Percentiles rank a stretch among this genome's conserved stretches.
phyloP scores from a whole-genome alignment of 2,888 invertebrate genomes.

The Chymomyza amoena region DNA sequence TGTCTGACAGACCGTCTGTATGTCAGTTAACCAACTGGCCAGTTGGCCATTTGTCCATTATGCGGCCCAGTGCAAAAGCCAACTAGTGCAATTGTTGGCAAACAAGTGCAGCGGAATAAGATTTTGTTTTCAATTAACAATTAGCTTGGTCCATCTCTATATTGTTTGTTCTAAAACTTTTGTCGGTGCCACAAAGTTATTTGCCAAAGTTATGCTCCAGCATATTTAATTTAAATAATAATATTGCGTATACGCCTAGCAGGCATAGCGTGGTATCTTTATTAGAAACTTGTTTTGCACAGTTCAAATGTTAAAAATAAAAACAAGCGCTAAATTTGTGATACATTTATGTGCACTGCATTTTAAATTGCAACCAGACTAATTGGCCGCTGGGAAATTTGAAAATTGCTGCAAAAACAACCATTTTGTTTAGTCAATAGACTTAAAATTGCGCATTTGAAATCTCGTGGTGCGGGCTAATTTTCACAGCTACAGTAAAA shows the following conservation, averaged over 20 bases:
- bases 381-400: neutral
- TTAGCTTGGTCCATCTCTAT: conserved; percentile 37
- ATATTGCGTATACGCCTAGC: conserved; percentile 39
- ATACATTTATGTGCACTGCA: neutral
- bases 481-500: too few relatives aligned
- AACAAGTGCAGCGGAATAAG: conserved; percentile 11
- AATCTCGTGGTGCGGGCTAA: too few relatives aligned
- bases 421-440: too few relatives aligned
- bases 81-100: neutral
- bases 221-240: conserved; percentile 51
- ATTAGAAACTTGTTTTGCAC: too few relatives aligned
- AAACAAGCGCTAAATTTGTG: neutral
- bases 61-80: conserved; percentile 8
- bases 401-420: too few relatives aligned
- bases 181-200: conserved; percentile 33
- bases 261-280: neutral
- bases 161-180: conserved; percentile 34
- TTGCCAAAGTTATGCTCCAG: conserved; percentile 33
- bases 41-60: neutral
- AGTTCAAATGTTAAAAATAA: too few relatives aligned
- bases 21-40: neutral
- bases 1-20: conserved; percentile 17
- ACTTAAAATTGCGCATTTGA: too few relatives aligned
- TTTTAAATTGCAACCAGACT: neutral
- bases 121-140: conserved; percentile 67